phyloP scores from a whole-genome alignment of 1,140 invertebrate species.

The Heliconius nattereri region DNA sequence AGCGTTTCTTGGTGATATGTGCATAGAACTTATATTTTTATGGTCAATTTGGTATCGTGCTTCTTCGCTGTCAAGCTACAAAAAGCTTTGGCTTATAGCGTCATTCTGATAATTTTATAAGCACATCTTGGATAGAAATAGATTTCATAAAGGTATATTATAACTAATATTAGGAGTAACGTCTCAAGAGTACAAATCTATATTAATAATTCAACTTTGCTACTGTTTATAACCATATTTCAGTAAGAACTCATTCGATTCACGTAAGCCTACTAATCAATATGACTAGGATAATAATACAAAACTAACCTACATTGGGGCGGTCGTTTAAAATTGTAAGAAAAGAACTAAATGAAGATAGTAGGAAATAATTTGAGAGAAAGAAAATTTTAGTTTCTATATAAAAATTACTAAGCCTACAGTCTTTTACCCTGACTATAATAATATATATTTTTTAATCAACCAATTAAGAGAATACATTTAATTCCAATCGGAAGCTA shows the following conservation, averaged over 20 bases:
- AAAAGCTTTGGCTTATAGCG: not conserved
- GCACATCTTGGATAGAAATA: not conserved
- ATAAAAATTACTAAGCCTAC: constrained; percentile 7
- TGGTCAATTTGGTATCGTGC: not conserved
- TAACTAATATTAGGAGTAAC: not conserved
- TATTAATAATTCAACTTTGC: not conserved
- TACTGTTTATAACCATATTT: not conserved
- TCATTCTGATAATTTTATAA: not conserved
- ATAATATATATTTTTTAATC: not conserved
- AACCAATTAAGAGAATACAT: not conserved
- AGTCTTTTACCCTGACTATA: constrained; percentile 1
- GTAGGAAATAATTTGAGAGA: not conserved
- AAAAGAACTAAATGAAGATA: constrained; percentile 9
- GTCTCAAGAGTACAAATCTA: not conserved
- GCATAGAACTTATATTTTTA: constrained; percentile 10
- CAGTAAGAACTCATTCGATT: not conserved
- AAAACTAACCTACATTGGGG: constrained; percentile 27
- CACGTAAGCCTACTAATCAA: constrained; percentile 17
- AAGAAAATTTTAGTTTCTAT: not conserved
- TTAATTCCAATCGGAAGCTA: not conserved
- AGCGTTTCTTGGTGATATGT: constrained; percentile 27
- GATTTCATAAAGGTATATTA: not conserved
- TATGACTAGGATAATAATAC: constrained; percentile 27
- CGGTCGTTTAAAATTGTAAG: constrained; percentile 13
- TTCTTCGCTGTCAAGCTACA: not conserved